Evolutionary conservation across 1,140 invertebrate genomes (phyloP), one percentile per base, ranked within the genome.

Genomic region (Monomorium pharaonis): DNA sequence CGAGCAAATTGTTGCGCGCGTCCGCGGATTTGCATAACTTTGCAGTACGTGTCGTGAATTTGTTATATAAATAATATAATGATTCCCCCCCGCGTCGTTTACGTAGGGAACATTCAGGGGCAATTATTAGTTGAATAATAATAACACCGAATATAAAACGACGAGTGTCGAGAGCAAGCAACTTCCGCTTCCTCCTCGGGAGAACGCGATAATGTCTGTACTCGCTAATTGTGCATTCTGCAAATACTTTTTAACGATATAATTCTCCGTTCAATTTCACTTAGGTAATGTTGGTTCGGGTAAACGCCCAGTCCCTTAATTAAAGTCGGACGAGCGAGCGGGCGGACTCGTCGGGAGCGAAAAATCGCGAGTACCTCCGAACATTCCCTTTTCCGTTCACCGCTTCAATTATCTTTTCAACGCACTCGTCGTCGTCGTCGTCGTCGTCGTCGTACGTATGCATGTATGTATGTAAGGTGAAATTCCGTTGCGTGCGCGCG

Each of bases 401-500:
- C 76, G n/a, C 62, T 51, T 81, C 78, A 81, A 81, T 81, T 84
- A 63, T 76, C 81, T 49, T 84, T 84, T 84, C 65, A 44, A 44
- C 47, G 63, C 49, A 54, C 30, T 78, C 58, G 74, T 58, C 47
- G 54, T 18, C 42, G 42, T 58, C 12, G 54, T 42, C 33, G n/a
- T n/a, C n/a, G n/a, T n/a, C n/a, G n/a, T n/a, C n/a, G n/a, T n/a
- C n/a, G n/a, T n/a, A n/a, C n/a, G n/a, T n/a, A n/a, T n/a, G n/a
- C n/a, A n/a, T n/a, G n/a, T n/a, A n/a, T n/a, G n/a, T n/a, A n/a
- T 27, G 70, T 84, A 76, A 84, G 56, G 81, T 84, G 56, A 84
- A 84, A 63, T 84, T 62, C 58, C 70, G 56, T 49, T 51, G 70
- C 42, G 56, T 62, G 70, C 21, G 44, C 80, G 54, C 70, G 56